These are phyloP conservation scores for Agrotis clavis DNA, from an alignment of 2,888 invertebrate species.

Conservation along the genomic window DNA sequence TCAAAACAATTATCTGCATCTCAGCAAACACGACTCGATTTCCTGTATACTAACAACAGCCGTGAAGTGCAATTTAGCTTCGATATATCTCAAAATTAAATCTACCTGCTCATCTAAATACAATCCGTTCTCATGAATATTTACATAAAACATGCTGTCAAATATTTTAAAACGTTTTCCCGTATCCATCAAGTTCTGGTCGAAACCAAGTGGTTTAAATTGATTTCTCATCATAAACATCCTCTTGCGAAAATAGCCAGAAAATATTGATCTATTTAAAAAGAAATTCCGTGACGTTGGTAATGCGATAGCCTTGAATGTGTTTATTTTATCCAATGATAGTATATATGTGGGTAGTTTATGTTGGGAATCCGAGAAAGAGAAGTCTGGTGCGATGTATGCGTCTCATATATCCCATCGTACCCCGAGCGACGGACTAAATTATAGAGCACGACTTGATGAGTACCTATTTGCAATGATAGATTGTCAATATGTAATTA, in stretches of 20 bases:
- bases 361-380: constrained; percentile 38
- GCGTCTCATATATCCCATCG: constrained; percentile 12
- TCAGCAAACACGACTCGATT: constrained; percentile 49
- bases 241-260: constrained; percentile 57
- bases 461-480: constrained; percentile 13
- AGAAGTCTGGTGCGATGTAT: constrained; percentile 20
- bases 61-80: constrained; percentile 54
- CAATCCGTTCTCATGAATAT: constrained; percentile 49
- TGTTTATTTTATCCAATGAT: constrained; percentile 60
- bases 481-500: constrained; percentile 10
- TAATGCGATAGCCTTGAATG: constrained; percentile 64
- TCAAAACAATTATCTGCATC: constrained; percentile 55
- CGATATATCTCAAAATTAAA: constrained; percentile 54
- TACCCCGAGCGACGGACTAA: constrained; percentile 16
- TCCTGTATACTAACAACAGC: constrained; percentile 58
- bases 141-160: constrained; percentile 22
- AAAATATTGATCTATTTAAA: constrained; percentile 66
- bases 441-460: constrained; percentile 3
- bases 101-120: constrained; percentile 52
- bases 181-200: constrained; percentile 15
- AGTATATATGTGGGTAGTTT: constrained; percentile 63
- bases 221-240: constrained; percentile 61
- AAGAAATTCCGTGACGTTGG: constrained; percentile 37
- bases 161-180: constrained; percentile 22
- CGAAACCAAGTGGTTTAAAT: constrained; percentile 43